phyloP scores from a whole-genome alignment of 2,888 invertebrate species.

The Bombylius discolor region DNA sequence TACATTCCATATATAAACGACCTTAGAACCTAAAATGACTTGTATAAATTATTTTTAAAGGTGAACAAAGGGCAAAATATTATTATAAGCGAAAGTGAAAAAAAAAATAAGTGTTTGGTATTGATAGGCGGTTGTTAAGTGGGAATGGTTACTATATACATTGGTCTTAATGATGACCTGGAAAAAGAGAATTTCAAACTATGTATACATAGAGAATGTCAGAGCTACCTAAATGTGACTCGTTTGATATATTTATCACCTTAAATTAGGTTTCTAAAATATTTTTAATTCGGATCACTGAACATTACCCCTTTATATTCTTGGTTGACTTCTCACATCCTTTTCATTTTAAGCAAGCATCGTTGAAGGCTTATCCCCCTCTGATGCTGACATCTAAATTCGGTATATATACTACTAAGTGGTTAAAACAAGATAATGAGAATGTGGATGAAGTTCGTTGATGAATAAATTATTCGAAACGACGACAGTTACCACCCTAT shows the following conservation, averaged over 20 bases:
- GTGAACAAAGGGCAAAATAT: too few relatives aligned
- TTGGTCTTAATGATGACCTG: neutral
- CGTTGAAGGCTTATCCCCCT: too few relatives aligned
- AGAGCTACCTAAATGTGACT: neutral
- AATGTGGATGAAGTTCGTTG: neutral
- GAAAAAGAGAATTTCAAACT: neutral
- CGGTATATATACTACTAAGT: too few relatives aligned
- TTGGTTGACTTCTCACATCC: too few relatives aligned
- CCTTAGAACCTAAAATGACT: conserved; percentile 5
- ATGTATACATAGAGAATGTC: neutral
- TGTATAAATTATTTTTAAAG: conserved; percentile 4
- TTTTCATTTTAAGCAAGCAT: too few relatives aligned
- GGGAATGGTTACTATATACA: too few relatives aligned
- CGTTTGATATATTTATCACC: conserved; percentile 14
- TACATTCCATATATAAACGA: neutral
- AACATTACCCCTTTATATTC: neutral
- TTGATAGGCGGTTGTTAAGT: too few relatives aligned
- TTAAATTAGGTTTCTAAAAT: conserved; percentile 12
- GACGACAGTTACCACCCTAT: neutral
- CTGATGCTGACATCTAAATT: too few relatives aligned
- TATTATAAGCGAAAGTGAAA: too few relatives aligned
- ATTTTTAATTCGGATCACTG: conserved; percentile 13
- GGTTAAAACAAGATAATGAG: too few relatives aligned
- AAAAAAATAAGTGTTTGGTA: too few relatives aligned
- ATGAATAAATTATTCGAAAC: conserved; percentile 7